Percentiles rank a stretch among this genome's conserved stretches.
Conservation (phyloP, 2,888 invertebrate species). For the Mesoligia furuncula region DNA sequence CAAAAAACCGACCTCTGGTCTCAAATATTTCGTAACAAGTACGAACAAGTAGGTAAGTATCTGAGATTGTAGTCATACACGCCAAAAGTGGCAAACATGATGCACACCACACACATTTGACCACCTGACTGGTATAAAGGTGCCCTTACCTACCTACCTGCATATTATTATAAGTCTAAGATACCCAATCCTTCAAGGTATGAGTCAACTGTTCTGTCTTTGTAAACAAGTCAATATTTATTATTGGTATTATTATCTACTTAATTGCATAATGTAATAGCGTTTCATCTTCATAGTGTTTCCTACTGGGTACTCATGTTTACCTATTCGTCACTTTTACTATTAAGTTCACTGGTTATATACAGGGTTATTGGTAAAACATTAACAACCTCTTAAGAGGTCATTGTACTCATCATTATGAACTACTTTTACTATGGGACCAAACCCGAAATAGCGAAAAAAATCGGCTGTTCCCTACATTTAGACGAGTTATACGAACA, state of each 20-base stretch:
- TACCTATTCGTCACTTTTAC: neutral
- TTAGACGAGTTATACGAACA: no score
- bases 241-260: neutral
- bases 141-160: conserved; percentile 13
- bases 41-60: conserved; percentile 1
- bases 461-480: no score
- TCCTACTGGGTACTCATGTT: neutral
- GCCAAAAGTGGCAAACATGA: conserved; percentile 61
- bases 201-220: conserved; percentile 50
- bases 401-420: no score
- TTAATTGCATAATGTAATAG: conserved; percentile 22
- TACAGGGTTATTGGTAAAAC: no score
- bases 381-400: no score
- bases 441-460: no score
- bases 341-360: neutral
- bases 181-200: conserved; percentile 26
- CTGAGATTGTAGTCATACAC: conserved; percentile 47
- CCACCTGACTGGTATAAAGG: conserved; percentile 49
- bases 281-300: neutral
- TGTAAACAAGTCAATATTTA: conserved; percentile 32
- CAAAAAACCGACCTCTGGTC: conserved; percentile 23
- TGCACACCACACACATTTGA: conserved; percentile 53
- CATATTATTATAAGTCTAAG: conserved; percentile 10
- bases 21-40: conserved; percentile 6
- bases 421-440: no score